Conservation (phyloP, 2,797 vertebrate species). For the Acipenser transmontanus region DNA sequence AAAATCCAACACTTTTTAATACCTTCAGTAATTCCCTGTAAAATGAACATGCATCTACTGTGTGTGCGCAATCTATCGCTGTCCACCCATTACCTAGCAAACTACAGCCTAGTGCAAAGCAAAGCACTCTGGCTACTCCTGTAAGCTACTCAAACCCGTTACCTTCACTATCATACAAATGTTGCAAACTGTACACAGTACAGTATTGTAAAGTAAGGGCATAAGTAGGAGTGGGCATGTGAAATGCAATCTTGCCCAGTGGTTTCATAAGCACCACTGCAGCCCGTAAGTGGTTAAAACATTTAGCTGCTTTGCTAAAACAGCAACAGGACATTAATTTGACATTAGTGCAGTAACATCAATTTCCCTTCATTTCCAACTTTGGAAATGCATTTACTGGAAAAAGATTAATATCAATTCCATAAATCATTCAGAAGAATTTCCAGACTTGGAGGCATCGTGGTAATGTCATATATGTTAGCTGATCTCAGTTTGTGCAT, state of each 20-base stretch:
- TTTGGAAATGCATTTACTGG: slow-evolving; percentile 88
- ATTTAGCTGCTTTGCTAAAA: slow-evolving; percentile 66
- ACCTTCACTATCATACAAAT: no score
- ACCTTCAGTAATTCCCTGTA: no score
- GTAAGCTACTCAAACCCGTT: no score
- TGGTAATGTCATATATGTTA: slow-evolving; percentile 79
- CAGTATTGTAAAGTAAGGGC: no score
- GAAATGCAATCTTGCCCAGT: slow-evolving; percentile 5
- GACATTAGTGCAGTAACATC: slow-evolving; percentile 78
- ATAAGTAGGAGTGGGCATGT: neutral
- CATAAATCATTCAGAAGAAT: slow-evolving; percentile 93
- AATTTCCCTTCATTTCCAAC: slow-evolving; percentile 74
- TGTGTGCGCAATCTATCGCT: no score
- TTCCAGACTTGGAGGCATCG: slow-evolving; percentile 73
- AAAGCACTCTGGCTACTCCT: no score
- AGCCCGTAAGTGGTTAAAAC: slow-evolving; percentile 57
- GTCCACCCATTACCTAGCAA: no score
- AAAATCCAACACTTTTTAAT: no score
- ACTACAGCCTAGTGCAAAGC: no score
- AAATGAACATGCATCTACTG: no score
- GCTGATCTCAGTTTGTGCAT: slow-evolving; percentile 70
- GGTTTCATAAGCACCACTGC: slow-evolving; percentile 1
- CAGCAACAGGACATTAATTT: slow-evolving; percentile 77
- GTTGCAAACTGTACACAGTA: no score
- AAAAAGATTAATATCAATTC: slow-evolving; percentile 96